Base-by-base conservation (phyloP, 2,888 invertebrate species). In the Diarsia dahlii region DNA sequence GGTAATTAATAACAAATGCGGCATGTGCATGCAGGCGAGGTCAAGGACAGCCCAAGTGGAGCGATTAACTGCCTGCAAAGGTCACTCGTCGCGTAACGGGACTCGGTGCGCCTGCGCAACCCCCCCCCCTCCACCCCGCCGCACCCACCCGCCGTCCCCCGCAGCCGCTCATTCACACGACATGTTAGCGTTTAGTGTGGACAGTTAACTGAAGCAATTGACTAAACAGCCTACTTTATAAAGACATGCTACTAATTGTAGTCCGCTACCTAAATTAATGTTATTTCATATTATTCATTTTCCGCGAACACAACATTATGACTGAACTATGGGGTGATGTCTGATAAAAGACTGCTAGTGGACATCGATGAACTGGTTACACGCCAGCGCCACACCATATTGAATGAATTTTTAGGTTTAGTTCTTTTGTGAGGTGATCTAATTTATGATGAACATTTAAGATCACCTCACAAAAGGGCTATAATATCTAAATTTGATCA, bases 31-130 rank as follows among this genome's bases (percentile, higher is more conserved):
- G 85, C 77, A 64, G 73, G 70, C 75, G 76, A 74, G 89, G 91
- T 90, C 90, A 90, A 90, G 91, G 91, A 75, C 90, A 83, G 84
- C 73, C 73, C 82, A 85, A 82, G 78, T 76, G 78, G 63, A 75
- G 78, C 84, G 84, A 80, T 84, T 83, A 83, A 82, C 85, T 82
- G 83, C 78, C 58, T 72, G 79, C 74, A 89, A 90, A 89, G 90
- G 90, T 89, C 89, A 88, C 84, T 76, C 87, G 78, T 70, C 78
- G 81, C 52, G 68, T 90, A 90, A 89, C 90, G 89, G 90, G 85
- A 90, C 85, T 54, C 60, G 81, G 63, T 69, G 82, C 78, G 79
- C 74, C 78, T 76, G 84, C 80, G 84, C 80, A 69, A 76, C 69
- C 60, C 76, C 48, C 56, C 68, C 9, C 64, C 64, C 62, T 60